A percentile compares a stretch with the other conserved stretches of the same genome.
These are phyloP conservation scores for Eucriotettix oculatus DNA, from an alignment of 2,888 invertebrate genomes.

Conservation along the genomic window DNA sequence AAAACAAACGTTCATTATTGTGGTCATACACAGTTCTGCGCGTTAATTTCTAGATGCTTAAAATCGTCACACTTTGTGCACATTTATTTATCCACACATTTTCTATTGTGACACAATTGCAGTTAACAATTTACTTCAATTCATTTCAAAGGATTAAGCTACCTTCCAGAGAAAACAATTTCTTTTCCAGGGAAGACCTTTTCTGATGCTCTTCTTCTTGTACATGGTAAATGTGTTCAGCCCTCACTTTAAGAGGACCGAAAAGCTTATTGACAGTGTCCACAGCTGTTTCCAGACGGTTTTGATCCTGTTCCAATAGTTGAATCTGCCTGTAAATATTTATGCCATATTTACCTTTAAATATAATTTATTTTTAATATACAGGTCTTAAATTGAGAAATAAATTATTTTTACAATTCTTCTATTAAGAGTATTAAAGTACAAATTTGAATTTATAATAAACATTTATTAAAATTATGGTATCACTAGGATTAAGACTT, in stretches of 20 bases:
- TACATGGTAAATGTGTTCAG: not conserved
- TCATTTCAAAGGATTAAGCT: not conserved
- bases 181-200: not conserved
- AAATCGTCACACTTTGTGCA: no score
- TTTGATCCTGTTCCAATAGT: conserved; percentile 4
- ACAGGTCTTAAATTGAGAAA: no score
- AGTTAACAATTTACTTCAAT: not conserved
- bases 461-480: no score
- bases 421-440: no score
- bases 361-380: not conserved
- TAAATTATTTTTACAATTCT: no score
- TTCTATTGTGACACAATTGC: no score
- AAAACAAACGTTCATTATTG: no score
- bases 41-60: no score
- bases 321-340: conserved; percentile 2
- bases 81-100: no score
- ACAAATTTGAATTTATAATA: no score
- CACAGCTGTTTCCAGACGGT: conserved; percentile 1
- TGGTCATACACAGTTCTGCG: no score
- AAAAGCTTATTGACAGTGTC: not conserved
- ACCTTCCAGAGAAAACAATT: not conserved
- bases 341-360: not conserved
- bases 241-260: not conserved
- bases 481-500: no score
- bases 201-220: not conserved